These are phyloP conservation scores for Eumeta japonica DNA, from an alignment of 1,140 invertebrate species.

Conservation along the genomic window DNA sequence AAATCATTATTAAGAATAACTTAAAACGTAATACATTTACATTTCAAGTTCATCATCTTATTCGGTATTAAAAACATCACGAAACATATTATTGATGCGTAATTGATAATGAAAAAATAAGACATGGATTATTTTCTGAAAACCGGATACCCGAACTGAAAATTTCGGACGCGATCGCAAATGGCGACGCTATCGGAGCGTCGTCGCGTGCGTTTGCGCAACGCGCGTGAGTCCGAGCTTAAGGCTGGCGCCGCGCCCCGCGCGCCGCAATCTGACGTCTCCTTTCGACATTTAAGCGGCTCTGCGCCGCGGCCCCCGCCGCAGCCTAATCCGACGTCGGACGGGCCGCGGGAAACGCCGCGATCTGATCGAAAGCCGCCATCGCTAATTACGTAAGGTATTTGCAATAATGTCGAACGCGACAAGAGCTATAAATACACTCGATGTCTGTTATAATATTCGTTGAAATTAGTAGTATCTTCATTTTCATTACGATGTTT, in stretches of 20 bases:
- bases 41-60: too few species aligned
- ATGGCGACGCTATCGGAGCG: conserved; percentile 5
- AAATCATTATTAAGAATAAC: too few species aligned
- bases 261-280: conserved; percentile 55
- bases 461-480: neutral
- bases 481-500: too few species aligned
- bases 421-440: neutral
- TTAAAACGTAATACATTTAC: too few species aligned
- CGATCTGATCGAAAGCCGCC: conserved; percentile 42
- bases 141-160: too few species aligned
- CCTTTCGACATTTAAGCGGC: conserved; percentile 55
- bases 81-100: too few species aligned
- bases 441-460: neutral
- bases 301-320: conserved; percentile 49
- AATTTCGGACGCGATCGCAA: too few species aligned
- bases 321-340: conserved; percentile 50
- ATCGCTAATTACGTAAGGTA: neutral
- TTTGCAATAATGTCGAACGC: neutral
- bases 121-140: too few species aligned
- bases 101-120: too few species aligned
- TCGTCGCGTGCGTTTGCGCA: conserved; percentile 8
- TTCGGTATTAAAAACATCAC: too few species aligned
- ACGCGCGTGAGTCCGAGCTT: conserved; percentile 7
- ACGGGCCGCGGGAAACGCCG: conserved; percentile 47
- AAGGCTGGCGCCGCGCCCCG: conserved; percentile 17